These are phyloP conservation scores for Apoderus coryli DNA, from an alignment of 2,888 invertebrate species.

Conservation along the genomic window DNA sequence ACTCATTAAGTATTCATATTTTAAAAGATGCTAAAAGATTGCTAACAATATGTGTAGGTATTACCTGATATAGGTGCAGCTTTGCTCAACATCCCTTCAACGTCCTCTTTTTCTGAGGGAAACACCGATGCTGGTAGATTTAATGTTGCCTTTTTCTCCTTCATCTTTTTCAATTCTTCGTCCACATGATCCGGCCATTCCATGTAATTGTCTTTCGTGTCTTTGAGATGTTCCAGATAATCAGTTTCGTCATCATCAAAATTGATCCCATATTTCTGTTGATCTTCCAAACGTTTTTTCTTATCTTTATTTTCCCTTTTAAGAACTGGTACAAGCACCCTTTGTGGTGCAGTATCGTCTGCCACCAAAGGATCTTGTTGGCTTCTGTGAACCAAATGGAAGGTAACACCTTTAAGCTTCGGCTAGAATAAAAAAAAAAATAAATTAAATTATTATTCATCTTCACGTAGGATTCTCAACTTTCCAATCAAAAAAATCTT, in stretches of 20 bases:
- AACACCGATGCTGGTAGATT: conserved; percentile 24
- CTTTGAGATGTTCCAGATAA: conserved; percentile 84
- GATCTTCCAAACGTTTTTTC: conserved; percentile 47
- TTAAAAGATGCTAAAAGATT: no score
- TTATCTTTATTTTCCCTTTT: conserved; percentile 26
- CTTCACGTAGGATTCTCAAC: no score
- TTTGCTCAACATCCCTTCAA: conserved; percentile 69
- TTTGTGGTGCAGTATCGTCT: conserved; percentile 79
- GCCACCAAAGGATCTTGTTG: conserved; percentile 84
- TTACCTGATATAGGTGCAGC: conserved; percentile 53
- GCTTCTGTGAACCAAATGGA: conserved; percentile 84
- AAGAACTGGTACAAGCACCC: conserved; percentile 56
- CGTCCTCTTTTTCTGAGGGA: conserved; percentile 51
- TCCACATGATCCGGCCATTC: conserved; percentile 34
- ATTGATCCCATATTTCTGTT: conserved; percentile 77
- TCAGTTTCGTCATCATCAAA: conserved; percentile 92
- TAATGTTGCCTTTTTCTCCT: conserved; percentile 15
- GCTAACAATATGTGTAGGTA: background rate
- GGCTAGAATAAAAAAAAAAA: conserved; percentile 31
- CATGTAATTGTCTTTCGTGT: conserved; percentile 39
- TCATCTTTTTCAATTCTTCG: conserved; percentile 18
- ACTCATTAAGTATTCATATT: no score
- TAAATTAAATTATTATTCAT: no score
- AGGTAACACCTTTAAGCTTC: conserved; percentile 82
- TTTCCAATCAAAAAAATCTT: no score